Evolutionary conservation across 1,140 invertebrate species (phyloP), one percentile per base, ranked within the genome.

Genomic region (Tetramorium parvispinum): DNA sequence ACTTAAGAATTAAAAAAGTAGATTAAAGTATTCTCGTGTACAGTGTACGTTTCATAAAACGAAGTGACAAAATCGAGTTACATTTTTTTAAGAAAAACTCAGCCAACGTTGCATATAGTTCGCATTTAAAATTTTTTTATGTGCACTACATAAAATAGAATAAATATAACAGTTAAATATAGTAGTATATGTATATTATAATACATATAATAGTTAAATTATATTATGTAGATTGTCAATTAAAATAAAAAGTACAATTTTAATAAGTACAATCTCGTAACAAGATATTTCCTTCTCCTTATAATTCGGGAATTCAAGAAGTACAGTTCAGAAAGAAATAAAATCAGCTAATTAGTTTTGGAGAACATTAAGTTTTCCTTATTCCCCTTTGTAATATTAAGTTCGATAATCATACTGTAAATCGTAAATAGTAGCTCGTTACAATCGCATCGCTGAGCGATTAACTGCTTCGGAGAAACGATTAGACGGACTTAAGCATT

Each of bases 401-500:
- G 0, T 53, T 57, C 13, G 3, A 57, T 55, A 55, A 37, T 21
- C 13, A 18, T 77, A 61, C 0, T 43, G 18, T 83, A 83, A 75
- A 75, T 83, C 18, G 32, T 83, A 83, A 75, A 83, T 83, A 83
- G 55, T 32, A 46, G 68, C 71, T 73, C 43, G 53, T 59, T 61
- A 46, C 53, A 59, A 82, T 71, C 40, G 53, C 53, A 73, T 13
- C 53, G 24, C 18, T 61, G 53, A 83, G 79, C 68, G 79, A 83
- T 83, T 83, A 83, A 83, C 68, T 49, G 53, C n/a, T 73, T 75
- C 40, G 13, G 51, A 75, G 79, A 75, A 83, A 83, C 79, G 79
- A 83, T 83, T 83, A 83, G 68, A 75, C 24, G 55, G 79, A 83
- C 53, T 83, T 83, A 83, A 83, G 68, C 79, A 75, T 75, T 83